A percentile compares a stretch with the other conserved stretches of the same genome.
Conservation (phyloP, 2,888 invertebrate species). For the Cepaea hortensis region DNA sequence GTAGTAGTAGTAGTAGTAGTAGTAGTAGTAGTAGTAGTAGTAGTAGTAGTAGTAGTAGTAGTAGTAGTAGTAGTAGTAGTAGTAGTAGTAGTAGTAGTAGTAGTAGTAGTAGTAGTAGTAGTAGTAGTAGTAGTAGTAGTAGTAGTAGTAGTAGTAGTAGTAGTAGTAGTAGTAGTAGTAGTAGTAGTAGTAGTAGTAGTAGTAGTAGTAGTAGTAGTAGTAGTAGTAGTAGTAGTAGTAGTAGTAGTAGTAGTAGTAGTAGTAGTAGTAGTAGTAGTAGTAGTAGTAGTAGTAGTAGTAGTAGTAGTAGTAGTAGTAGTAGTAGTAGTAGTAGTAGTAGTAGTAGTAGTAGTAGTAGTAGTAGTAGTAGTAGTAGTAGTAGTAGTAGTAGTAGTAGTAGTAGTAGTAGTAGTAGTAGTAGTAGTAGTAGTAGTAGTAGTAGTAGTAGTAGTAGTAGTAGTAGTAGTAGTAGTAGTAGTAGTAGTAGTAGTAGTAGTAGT, state of each 20-base stretch:
- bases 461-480: neutral
- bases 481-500: neutral
- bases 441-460: neutral
- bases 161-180: neutral
- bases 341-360: neutral
- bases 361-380: neutral
- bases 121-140: neutral
- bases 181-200: neutral
- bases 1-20: neutral
- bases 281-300: neutral
- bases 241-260: neutral
- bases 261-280: neutral
- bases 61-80: neutral
- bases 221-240: neutral
- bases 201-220: neutral
- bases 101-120: neutral
- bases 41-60: neutral
- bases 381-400: neutral
- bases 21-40: neutral
- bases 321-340: neutral
- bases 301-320: neutral
- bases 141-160: neutral
- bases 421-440: neutral
- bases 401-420: neutral
- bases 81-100: neutral